Evolutionary conservation across 2,797 vertebrate species (phyloP), one percentile per base, ranked within the genome.

Genomic region (Loris lydekkerianus): DNA sequence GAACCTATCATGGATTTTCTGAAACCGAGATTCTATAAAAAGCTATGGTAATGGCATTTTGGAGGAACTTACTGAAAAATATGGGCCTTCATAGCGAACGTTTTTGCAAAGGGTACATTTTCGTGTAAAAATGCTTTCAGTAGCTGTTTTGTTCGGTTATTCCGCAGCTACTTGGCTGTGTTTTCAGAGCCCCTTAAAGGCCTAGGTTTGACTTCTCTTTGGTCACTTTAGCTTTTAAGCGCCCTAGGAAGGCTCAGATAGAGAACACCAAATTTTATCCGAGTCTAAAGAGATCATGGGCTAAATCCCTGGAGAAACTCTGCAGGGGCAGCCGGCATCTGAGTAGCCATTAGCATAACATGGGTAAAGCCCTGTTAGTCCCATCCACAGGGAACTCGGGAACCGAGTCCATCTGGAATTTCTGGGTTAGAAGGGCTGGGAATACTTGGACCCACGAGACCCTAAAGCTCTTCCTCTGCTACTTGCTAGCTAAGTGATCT

Each of bases 31-130:
- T 96, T 91, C 86, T 94, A 8, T 93, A 92, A 70, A 88, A 89
- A 89, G 53, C 56, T 83, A 34, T 4, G 2, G 46, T 27, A 58
- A 43, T 40, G 80, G 21, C 15, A 49, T 73, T 89, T 63, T 78
- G 83, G 94, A 87, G 85, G 53, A 60, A 11, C 40, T 91, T 89
- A 43, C 0, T 95, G 93, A 94, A 80, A 86, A 91, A 87, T 70
- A 49, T 18, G 43, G 72, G n/a, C 43, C 83, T 21, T 93, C 80
- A 21, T 2, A 86, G 34, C 4, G 37, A 37, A 61, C 4, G 8
- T 37, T 93, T 95, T 95, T 93, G 80, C 82, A 58, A 86, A 80
- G 86, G 70, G 46, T 58, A 31, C 65, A 29, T 94, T 93, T 96
- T 97, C 72, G 18, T 21, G 9, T 58, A 46, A 61, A 83, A 93